A percentile compares a stretch with the other conserved stretches of the same genome.
These are phyloP conservation scores for Muscicapa adusta DNA, from an alignment of 2,113 vertebrate genomes.

Conservation along the genomic window DNA sequence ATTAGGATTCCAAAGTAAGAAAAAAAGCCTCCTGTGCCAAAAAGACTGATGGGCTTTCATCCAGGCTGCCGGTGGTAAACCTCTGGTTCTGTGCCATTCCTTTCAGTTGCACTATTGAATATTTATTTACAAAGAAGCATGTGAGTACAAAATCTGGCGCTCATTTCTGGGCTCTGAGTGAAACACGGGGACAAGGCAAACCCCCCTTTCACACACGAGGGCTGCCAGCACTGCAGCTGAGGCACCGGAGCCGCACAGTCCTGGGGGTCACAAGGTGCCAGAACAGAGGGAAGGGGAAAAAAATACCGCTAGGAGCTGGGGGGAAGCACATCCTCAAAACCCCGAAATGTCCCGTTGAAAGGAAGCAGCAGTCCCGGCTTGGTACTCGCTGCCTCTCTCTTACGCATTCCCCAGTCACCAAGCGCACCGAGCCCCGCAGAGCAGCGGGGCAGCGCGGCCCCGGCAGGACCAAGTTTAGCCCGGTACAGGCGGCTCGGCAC, in stretches of 20 bases:
- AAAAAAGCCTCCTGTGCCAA: background rate
- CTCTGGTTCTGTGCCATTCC: constrained; percentile 16
- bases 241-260: background rate
- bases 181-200: background rate
- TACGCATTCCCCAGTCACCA: background rate
- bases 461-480: too few relatives aligned
- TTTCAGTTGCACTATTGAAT: constrained; percentile 22
- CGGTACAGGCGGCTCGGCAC: background rate
- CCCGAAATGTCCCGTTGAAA: background rate
- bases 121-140: constrained; percentile 35
- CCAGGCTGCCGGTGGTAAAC: background rate
- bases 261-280: background rate
- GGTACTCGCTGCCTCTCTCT: background rate
- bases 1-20: background rate
- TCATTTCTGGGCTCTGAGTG: background rate
- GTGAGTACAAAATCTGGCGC: background rate
- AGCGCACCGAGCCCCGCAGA: background rate
- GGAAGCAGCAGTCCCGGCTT: background rate
- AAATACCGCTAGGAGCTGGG: background rate
- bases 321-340: background rate
- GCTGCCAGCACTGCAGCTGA: background rate
- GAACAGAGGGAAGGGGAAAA: background rate
- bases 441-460: background rate
- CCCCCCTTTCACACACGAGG: background rate
- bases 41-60: constrained; percentile 8